phyloP scores from a whole-genome alignment of 2,797 vertebrate species.

The Alfaro cultratus region DNA sequence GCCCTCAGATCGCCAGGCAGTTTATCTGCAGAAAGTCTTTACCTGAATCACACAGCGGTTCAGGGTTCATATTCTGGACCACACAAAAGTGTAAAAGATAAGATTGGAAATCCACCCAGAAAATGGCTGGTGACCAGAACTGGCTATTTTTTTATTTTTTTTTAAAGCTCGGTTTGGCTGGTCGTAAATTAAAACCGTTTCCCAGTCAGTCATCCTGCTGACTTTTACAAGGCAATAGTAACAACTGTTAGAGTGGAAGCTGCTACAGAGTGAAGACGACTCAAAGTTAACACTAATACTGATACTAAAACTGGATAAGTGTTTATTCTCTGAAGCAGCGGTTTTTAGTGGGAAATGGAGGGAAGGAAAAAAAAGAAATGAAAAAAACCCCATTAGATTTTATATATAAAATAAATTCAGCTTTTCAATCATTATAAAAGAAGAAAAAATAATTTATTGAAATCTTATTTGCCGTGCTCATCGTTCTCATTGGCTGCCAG shows the following conservation, averaged over 20 bases:
- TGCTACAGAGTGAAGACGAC: not conserved
- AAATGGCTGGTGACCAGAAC: not conserved
- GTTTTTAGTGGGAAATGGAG: no score
- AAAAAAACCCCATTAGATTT: no score
- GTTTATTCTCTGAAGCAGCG: no score
- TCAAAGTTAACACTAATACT: not conserved
- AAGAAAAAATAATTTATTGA: no score
- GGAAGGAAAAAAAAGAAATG: no score
- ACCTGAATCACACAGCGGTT: conserved; percentile 4
- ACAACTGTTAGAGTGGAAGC: not conserved
- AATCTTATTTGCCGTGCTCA: no score
- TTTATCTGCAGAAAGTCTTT: conserved; percentile 11
- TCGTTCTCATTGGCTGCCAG: no score
- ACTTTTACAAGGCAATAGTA: not conserved
- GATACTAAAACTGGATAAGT: no score
- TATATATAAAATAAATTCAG: no score
- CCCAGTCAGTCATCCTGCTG: not conserved
- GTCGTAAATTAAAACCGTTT: not conserved
- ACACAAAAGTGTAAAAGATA: not conserved
- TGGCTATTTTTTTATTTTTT: not conserved
- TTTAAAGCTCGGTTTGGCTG: not conserved
- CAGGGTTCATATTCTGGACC: not conserved
- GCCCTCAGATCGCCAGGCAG: conserved; percentile 10
- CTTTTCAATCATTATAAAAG: no score
- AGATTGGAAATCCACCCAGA: not conserved